phyloP scores from a whole-genome alignment of 2,888 invertebrate genomes.

The Ecliptopera silaceata region DNA sequence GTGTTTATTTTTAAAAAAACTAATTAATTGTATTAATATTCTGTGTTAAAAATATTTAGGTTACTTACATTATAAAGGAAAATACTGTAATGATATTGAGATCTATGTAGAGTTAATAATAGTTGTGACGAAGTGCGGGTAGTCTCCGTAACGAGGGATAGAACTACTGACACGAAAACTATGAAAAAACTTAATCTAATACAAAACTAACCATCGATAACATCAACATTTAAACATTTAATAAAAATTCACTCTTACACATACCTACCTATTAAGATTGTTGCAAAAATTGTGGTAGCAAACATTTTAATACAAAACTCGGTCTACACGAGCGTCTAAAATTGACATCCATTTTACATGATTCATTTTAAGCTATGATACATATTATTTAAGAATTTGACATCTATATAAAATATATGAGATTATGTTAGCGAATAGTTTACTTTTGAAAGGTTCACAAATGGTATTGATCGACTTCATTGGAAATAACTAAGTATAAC shows the following conservation, averaged over 20 bases:
- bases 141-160: conserved; percentile 11
- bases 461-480: too few species aligned
- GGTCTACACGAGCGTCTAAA: conserved; percentile 68
- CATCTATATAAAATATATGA: conserved; percentile 78
- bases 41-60: too few species aligned
- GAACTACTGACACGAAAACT: conserved; percentile 23
- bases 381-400: conserved; percentile 73
- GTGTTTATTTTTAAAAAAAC: too few species aligned
- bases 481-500: conserved; percentile 19
- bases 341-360: conserved; percentile 81
- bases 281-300: conserved; percentile 79
- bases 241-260: conserved; percentile 66
- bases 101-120: too few species aligned
- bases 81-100: too few species aligned
- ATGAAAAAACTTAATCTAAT: conserved; percentile 49
- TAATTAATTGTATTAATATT: too few species aligned
- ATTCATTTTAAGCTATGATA: conserved; percentile 75
- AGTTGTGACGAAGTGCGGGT: neutral
- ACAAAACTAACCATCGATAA: conserved; percentile 54
- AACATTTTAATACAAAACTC: conserved; percentile 69
- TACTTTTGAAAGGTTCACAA: conserved; percentile 29
- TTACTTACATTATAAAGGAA: too few species aligned
- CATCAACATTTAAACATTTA: conserved; percentile 64
- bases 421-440: conserved; percentile 44
- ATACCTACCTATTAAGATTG: conserved; percentile 53